These are phyloP conservation scores for Argopecten irradians DNA, from an alignment of 1,140 invertebrate genomes.

Conservation along the genomic window DNA sequence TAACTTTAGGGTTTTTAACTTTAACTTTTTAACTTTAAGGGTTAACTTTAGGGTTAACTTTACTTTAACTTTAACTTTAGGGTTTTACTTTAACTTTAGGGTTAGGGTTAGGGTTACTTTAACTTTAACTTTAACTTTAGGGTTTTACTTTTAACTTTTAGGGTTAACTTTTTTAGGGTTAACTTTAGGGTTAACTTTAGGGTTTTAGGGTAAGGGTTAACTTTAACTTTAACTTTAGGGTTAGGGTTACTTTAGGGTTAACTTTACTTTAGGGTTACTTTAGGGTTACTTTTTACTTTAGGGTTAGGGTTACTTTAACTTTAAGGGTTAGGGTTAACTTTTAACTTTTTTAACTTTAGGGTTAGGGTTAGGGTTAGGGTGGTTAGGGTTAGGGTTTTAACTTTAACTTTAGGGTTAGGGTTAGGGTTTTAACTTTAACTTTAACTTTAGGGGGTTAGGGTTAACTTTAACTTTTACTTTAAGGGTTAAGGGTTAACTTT, in stretches of 20 bases:
- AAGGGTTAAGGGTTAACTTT: conserved; percentile 43
- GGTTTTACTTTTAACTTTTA: conserved; percentile 52
- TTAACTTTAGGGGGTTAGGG: conserved; percentile 52
- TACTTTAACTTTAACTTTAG: conserved; percentile 46
- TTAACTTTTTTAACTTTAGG: conserved; percentile 52
- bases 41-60: too few relatives aligned
- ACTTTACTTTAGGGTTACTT: conserved; percentile 34
- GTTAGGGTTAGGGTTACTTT: conserved; percentile 55
- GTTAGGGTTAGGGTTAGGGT: conserved; percentile 44
- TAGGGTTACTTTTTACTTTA: conserved; percentile 38
- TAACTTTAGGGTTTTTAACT: too few relatives aligned
- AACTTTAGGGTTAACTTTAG: conserved; percentile 51
- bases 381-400: conserved; percentile 27
- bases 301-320: conserved; percentile 48
- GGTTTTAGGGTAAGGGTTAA: conserved; percentile 51
- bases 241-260: conserved; percentile 37
- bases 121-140: conserved; percentile 56
- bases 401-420: conserved; percentile 52
- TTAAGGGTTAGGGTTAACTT: conserved; percentile 46
- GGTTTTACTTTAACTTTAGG: conserved; percentile 57
- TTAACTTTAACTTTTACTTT: conserved; percentile 39
- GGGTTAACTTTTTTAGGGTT: conserved; percentile 54
- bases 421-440: conserved; percentile 50
- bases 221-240: conserved; percentile 53
- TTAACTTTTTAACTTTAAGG: too few relatives aligned